Evolutionary conservation across 2,888 invertebrate genomes (phyloP), one percentile per base, ranked within the genome.

Genomic region (Phengaris arion): DNA sequence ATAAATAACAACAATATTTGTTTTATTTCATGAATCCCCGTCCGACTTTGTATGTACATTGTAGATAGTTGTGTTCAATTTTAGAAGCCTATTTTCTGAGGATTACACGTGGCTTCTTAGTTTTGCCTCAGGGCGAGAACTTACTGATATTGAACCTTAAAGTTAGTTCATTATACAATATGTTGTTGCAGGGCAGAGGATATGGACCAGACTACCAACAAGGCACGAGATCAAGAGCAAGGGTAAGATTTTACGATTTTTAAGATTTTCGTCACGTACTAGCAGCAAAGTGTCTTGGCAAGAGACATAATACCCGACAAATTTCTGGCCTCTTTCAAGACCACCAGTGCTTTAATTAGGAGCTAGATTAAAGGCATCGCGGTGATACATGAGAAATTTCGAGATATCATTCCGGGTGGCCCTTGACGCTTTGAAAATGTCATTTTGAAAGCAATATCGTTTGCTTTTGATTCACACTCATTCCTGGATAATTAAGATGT

Each of bases 161-260:
- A 74, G 75, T 69, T 76, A 22, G 51, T 70, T 54, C 51, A 76
- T 68, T 69, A 52, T 79, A 57, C n/a, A 35, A 35, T 77, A 76
- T 77, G 80, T 87, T 85, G 80, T 88, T 86, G 12, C 89, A 93
- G 93, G 93, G 93, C 74, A 87, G 93, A 74, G 89, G 89, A 59
- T 90, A 89, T 79, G 85, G 86, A 68, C 83, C 85, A 55, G 92
- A 93, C 78, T 92, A 92, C 81, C 92, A 93, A 79, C 92, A 90
- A 77, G 93, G 92, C 81, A 89, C 89, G 57, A 86, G 93, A 79
- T 88, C 92, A 75, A 89, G 93, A 74, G 86, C 91, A 75, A 86
- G 92, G 89, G 93, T 93, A 78, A 91, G 93, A 89, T 10, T 48
- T 35, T 57, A 57, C 22, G 35, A n/a, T n/a, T n/a, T n/a, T n/a